Percentiles rank a stretch among this genome's conserved stretches.
phyloP scores from a whole-genome alignment of 2,888 invertebrate species.

The Geophilus truncorum region DNA sequence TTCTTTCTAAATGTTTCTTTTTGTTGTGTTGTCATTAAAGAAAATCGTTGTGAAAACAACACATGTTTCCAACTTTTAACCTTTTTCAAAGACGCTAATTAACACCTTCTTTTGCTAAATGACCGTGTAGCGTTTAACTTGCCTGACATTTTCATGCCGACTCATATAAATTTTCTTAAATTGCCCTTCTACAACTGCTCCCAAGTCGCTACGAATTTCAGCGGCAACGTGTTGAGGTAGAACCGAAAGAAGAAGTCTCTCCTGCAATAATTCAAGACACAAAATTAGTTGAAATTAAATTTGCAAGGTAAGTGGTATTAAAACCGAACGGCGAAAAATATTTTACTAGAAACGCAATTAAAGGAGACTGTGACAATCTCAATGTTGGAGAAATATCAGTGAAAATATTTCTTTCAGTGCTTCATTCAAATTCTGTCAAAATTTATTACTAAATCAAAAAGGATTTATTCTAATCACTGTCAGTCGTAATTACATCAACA shows the following conservation, averaged over 20 bases:
- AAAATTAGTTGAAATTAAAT: neutral
- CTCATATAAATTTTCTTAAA: slow-evolving; percentile 98
- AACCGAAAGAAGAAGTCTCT: slow-evolving; percentile 83
- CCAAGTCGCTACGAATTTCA: slow-evolving; percentile 91
- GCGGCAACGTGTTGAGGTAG: slow-evolving; percentile 94
- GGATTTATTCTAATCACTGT: too few relatives aligned
- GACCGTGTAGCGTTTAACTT: slow-evolving; percentile 43
- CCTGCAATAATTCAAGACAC: slow-evolving; percentile 57
- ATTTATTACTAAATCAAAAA: too few relatives aligned
- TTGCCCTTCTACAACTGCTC: slow-evolving; percentile 78
- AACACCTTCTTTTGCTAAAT: neutral
- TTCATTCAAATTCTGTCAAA: too few relatives aligned
- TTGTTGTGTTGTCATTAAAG: neutral
- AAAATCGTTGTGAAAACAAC: neutral
- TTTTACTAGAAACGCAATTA: too few relatives aligned
- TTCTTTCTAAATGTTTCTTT: too few relatives aligned
- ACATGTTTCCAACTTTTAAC: neutral
- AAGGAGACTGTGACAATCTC: too few relatives aligned
- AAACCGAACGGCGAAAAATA: too few relatives aligned
- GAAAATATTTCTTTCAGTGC: too few relatives aligned
- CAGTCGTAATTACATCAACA: too few relatives aligned
- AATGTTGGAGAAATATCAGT: too few relatives aligned
- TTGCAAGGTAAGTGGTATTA: too few relatives aligned
- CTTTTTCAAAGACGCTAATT: neutral
- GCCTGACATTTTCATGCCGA: slow-evolving; percentile 93